Percentiles rank a stretch among this genome's conserved stretches.
Conservation (phyloP, 1,140 invertebrate species). For the Olivierus martensii region DNA sequence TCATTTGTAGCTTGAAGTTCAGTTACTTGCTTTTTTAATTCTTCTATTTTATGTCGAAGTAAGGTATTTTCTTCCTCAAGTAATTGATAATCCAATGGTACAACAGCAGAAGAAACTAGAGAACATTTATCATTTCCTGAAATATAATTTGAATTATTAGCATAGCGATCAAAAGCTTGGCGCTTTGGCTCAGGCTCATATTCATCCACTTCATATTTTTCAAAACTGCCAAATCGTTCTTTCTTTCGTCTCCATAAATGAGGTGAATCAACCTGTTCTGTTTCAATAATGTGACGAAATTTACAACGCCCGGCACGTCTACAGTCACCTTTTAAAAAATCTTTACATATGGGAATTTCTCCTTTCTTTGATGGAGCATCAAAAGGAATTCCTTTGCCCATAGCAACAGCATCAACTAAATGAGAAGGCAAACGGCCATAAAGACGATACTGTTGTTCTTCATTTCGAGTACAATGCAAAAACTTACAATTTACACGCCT, state of each 20-base stretch:
- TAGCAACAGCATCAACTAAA: slow-evolving; percentile 26
- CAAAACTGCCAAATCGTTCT: slow-evolving; percentile 8
- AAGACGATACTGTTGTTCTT: slow-evolving; percentile 55
- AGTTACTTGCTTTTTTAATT: slow-evolving; percentile 50
- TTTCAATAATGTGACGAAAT: slow-evolving; percentile 37
- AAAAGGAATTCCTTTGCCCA: too few relatives aligned
- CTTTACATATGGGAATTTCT: slow-evolving; percentile 48
- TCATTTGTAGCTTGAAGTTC: slow-evolving; percentile 64
- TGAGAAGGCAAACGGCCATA: slow-evolving; percentile 51
- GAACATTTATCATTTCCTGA: not conserved
- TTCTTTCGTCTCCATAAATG: not conserved
- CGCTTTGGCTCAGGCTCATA: slow-evolving; percentile 23
- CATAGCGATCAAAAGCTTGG: slow-evolving; percentile 14
- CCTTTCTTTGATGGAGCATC: too few relatives aligned
- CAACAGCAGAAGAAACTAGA: not conserved
- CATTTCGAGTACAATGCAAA: slow-evolving; percentile 58
- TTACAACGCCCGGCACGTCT: slow-evolving; percentile 38
- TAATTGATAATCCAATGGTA: slow-evolving; percentile 17
- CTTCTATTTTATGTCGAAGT: slow-evolving; percentile 52
- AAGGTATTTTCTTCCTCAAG: slow-evolving; percentile 56
- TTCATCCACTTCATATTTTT: slow-evolving; percentile 5
- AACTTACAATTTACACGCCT: slow-evolving; percentile 52
- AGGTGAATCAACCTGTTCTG: slow-evolving; percentile 14
- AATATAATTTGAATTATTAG: not conserved
- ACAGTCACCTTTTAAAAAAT: slow-evolving; percentile 59